phyloP scores from a whole-genome alignment of 2,113 vertebrate genomes.

The Ammospiza nelsoni region DNA sequence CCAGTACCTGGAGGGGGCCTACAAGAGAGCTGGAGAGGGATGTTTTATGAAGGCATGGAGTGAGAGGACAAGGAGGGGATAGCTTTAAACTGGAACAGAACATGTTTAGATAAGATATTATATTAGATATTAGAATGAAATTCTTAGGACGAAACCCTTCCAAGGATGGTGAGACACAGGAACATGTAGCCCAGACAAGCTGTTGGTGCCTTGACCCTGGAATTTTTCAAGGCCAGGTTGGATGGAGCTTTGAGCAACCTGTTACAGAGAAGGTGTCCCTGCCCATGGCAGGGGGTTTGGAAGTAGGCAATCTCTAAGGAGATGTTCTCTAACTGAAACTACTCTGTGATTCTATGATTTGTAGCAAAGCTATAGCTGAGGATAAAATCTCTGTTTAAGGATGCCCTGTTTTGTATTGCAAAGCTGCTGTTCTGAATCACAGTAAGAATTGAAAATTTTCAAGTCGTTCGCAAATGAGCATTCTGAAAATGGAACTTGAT shows the following conservation, averaged over 20 bases:
- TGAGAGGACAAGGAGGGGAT: neutral
- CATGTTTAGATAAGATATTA: neutral
- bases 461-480: neutral
- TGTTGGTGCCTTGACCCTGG: neutral
- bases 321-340: neutral
- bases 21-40: neutral
- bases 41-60: neutral
- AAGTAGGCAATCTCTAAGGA: neutral
- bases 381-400: neutral
- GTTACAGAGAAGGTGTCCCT: too few species aligned
- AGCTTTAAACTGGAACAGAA: neutral
- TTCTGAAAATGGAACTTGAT: constrained; percentile 33
- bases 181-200: neutral
- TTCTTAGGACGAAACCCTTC: neutral
- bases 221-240: neutral
- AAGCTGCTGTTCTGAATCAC: neutral
- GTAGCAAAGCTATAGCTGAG: neutral
- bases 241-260: neutral
- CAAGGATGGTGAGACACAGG: neutral
- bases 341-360: neutral
- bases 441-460: neutral
- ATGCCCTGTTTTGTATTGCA: neutral
- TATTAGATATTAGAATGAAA: neutral
- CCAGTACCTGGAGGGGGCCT: neutral
- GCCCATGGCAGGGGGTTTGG: neutral